These are phyloP conservation scores for Trogon melanurus DNA, from an alignment of 2,113 vertebrate genomes.

Conservation along the genomic window DNA sequence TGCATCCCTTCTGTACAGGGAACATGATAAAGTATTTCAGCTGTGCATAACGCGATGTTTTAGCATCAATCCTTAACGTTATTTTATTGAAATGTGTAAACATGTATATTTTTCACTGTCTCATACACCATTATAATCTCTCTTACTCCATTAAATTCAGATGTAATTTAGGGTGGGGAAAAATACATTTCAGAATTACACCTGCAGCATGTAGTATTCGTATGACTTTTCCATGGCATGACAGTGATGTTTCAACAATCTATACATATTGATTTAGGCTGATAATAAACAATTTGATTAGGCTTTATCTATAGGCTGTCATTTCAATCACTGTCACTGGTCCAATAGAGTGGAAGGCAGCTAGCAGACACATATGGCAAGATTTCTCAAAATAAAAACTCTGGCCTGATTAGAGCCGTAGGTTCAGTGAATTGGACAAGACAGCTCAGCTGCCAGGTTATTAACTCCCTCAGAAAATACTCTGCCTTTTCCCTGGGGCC, in stretches of 20 bases:
- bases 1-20: not conserved
- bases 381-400: conserved; percentile 96
- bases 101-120: not conserved
- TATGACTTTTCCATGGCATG: conserved; percentile 90
- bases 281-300: conserved; percentile 99
- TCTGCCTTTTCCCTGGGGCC: conserved; percentile 90
- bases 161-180: conserved; percentile 66
- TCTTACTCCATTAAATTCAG: conserved; percentile 71
- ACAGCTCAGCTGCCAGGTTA: conserved; percentile 99
- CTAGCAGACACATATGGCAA: conserved; percentile 76
- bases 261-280: conserved; percentile 99
- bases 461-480: conserved; percentile 99
- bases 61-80: conserved; percentile 36
- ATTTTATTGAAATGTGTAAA: conserved; percentile 37
- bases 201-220: conserved; percentile 80
- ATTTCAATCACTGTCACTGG: conserved; percentile 97
- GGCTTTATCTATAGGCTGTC: conserved; percentile 98
- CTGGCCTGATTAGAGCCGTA: conserved; percentile 97
- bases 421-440: conserved; percentile 99
- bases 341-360: conserved; percentile 90
- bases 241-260: conserved; percentile 99
- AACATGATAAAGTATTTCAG: not conserved
- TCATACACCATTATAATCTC: conserved; percentile 47
- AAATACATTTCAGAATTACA: conserved; percentile 70
- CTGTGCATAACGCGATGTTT: conserved; percentile 16